Evolutionary conservation across 1,140 invertebrate species (phyloP).

Genomic region (Pantala flavescens): DNA sequence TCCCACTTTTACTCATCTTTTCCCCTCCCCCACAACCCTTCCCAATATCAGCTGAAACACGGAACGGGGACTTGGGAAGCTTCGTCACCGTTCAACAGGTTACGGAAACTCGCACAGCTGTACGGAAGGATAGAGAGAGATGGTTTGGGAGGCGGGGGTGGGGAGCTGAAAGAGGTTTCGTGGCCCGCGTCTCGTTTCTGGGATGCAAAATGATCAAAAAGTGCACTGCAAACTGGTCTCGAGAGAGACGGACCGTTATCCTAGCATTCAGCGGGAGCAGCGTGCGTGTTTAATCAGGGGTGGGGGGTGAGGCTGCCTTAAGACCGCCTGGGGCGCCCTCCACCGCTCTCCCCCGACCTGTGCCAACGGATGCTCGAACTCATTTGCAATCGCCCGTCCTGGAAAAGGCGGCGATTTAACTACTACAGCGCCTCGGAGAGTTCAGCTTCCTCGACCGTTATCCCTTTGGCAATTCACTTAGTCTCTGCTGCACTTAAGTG

Average conservation of each 20-base stretch:
- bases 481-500: no score
- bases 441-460: not conserved
- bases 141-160: not conserved
- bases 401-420: not conserved
- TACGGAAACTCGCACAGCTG: not conserved
- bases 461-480: not conserved
- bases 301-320: not conserved
- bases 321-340: no score
- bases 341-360: not conserved
- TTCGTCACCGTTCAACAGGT: conserved; percentile 7
- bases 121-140: not conserved
- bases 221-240: conserved; percentile 3
- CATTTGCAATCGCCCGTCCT: not conserved
- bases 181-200: not conserved
- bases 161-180: not conserved
- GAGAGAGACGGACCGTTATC: not conserved
- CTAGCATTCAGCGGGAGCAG: not conserved
- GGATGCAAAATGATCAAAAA: conserved; percentile 10
- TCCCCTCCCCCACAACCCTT: not conserved
- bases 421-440: not conserved
- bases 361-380: not conserved
- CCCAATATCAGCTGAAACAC: not conserved
- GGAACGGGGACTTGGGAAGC: not conserved
- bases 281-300: not conserved
- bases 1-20: not conserved